A percentile compares a stretch with the other conserved stretches of the same genome.
These are phyloP conservation scores for Notarius lentiginosus DNA, from an alignment of 2,113 vertebrate genomes.

Conservation along the genomic window DNA sequence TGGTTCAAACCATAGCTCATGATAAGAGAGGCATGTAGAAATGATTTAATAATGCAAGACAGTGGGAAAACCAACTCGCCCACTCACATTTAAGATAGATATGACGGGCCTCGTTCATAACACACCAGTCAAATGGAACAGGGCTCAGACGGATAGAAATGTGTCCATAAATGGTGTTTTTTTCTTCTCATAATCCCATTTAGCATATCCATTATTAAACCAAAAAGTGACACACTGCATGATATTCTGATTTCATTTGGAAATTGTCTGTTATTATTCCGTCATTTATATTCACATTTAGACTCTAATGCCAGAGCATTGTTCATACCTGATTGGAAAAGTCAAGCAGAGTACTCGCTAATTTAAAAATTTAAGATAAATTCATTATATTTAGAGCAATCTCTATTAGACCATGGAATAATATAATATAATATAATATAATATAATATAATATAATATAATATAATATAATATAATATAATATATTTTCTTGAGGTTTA, in stretches of 20 bases:
- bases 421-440: not conserved
- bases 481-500: not conserved
- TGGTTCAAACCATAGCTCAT: slow-evolving; percentile 32
- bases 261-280: slow-evolving; percentile 60
- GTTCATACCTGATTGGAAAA: slow-evolving; percentile 36
- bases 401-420: not conserved
- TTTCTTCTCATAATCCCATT: slow-evolving; percentile 29
- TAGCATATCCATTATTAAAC: slow-evolving; percentile 57
- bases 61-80: slow-evolving; percentile 50
- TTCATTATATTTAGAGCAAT: not conserved
- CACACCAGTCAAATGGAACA: slow-evolving; percentile 22
- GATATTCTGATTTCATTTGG: slow-evolving; percentile 52
- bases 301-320: not conserved
- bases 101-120: slow-evolving; percentile 58
- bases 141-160: slow-evolving; percentile 42
- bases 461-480: not conserved
- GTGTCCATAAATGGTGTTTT: slow-evolving; percentile 38
- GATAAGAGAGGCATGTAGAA: slow-evolving; percentile 44
- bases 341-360: not conserved
- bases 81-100: slow-evolving; percentile 52
- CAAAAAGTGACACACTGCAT: not conserved
- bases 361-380: not conserved
- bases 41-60: slow-evolving; percentile 62
- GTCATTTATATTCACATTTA: slow-evolving; percentile 38
- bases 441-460: not conserved